Evolutionary conservation across 2,113 vertebrate genomes (phyloP), one percentile per base, ranked within the genome.

Genomic region (Arothron firmamentum): DNA sequence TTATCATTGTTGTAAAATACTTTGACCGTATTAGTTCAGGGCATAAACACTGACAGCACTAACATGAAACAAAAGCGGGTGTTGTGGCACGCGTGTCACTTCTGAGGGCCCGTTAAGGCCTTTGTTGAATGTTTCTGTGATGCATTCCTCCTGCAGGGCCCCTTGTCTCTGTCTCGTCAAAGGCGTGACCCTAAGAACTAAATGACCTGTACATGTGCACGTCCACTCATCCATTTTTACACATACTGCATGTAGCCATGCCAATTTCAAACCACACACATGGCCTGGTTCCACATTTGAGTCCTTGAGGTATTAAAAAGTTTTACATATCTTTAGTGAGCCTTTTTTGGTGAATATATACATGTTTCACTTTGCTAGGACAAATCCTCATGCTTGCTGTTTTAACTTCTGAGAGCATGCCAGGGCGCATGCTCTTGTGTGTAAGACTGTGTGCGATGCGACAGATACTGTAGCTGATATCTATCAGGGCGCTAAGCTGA

Each of bases 401-500:
- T 81, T 80, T 69, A 70, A 82, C 56, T 80, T 82, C 58, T 53
- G 52, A 71, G 64, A 67, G 74, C 59, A 16, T 64, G 56, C 42
- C 51, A 62, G 65, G 31, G n/a, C 54, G 48, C 52, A 25, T 55
- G 21, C 46, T 16, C 55, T 4, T 59, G 55, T 34, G 56, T 51
- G 20, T 59, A 62, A 48, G 51, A 28, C 18, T 52, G 53, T 51
- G 52, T 66, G 56, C 48, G 74, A 81, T 85, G 80, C 78, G 67
- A 87, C 80, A 85, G 83, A 91, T 85, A 38, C 34, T 38, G 34
- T 12, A 85, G 83, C 84, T 89, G 89, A 88, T 92, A 88, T 85
- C 82, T 89, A 89, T 91, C 86, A 41, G 74, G 73, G 76, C 65
- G 78, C 83, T 92, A 90, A 91, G 88, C 85, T 90, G 91, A 92